Evolutionary conservation across 2,113 vertebrate species (phyloP), one percentile per base, ranked within the genome.

Genomic region (Prochilodus magdalenae): DNA sequence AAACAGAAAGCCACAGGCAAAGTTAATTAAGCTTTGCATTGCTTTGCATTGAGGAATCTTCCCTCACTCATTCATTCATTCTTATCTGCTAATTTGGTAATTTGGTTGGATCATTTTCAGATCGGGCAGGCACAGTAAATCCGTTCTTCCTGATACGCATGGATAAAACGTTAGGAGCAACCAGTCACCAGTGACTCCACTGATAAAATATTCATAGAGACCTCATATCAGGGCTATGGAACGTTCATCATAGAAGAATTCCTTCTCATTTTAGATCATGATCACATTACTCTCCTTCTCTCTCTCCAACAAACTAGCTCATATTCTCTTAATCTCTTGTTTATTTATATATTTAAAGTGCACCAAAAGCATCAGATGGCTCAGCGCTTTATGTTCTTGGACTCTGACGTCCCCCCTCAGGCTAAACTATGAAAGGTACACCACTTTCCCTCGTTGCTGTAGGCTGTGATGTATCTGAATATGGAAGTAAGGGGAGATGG

Each of bases 401-500:
- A 70, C 57, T 62, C 27, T 14, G 26, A 14, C 7, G 16, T 82
- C 51, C 65, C 73, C 15, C 65, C 81, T 49, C 4, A 78, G 74
- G 77, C 20, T 44, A 36, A 53, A 69, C 73, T 73, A 69, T 24
- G 20, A 88, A 88, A 83, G 84, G 82, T 67, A 75, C 70, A 85
- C 78, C 76, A 77, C 74, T 77, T 85, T 83, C 33, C 77, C 62
- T 40, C 29, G 71, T 67, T 40, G 16, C 77, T 74, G 1, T 26
- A 4, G 5, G 63, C 76, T 79, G 75, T 76, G 26, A 44, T 81
- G 84, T 60, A 71, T 83, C 87, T 86, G 90, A 77, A 57, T 79
- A 86, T 86, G 87, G 86, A 91, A 87, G 78, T 85, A 89, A 84
- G 22, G 36, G 82, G 80, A 62, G 85, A 83, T 13, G 75, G 86